Evolutionary conservation across 2,888 invertebrate species (phyloP).

Genomic region (Lordiphosa fenestrarum): DNA sequence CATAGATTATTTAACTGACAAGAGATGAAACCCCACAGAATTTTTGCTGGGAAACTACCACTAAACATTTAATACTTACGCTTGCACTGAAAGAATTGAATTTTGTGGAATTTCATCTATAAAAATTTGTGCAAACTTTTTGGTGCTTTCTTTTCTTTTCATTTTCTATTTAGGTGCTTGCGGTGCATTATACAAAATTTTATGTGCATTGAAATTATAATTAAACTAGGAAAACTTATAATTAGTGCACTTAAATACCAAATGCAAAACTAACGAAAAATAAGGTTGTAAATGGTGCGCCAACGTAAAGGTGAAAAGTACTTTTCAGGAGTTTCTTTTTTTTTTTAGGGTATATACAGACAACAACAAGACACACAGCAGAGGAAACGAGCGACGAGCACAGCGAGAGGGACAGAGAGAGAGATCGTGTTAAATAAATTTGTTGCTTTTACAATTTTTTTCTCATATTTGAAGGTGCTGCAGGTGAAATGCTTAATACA

Average conservation of each 20-base stretch:
- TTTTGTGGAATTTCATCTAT: no score
- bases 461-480: constrained; percentile 25
- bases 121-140: neutral
- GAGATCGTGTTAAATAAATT: constrained; percentile 28
- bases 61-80: no score
- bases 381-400: neutral
- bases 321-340: constrained; percentile 5
- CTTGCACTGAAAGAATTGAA: no score
- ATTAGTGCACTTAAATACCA: constrained; percentile 48
- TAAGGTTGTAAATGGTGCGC: constrained; percentile 7
- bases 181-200: constrained; percentile 2
- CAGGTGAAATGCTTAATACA: constrained; percentile 61
- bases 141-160: neutral
- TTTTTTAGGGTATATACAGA: constrained; percentile 1
- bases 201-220: constrained; percentile 38
- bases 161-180: no score
- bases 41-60: no score
- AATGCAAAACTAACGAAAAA: constrained; percentile 31
- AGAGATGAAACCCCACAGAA: no score
- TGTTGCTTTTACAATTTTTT: constrained; percentile 7
- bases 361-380: constrained; percentile 11
- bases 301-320: constrained; percentile 11
- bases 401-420: constrained; percentile 12
- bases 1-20: no score
- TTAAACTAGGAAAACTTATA: constrained; percentile 49